Percentiles rank a stretch among this genome's conserved stretches.
These are phyloP conservation scores for Bucorvus abyssinicus DNA, from an alignment of 2,797 vertebrate genomes.

Conservation along the genomic window DNA sequence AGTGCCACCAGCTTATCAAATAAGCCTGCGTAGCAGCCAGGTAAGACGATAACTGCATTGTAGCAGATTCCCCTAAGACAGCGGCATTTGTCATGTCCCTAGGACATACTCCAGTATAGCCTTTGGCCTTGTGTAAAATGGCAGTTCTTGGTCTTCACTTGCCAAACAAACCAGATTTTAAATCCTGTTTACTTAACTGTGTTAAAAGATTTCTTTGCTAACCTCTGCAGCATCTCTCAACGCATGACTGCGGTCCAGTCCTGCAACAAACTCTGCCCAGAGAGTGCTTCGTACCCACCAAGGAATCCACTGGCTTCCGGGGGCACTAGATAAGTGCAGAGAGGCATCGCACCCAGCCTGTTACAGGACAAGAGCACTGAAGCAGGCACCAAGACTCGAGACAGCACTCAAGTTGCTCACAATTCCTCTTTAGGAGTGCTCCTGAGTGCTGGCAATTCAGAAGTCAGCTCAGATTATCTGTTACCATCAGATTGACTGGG, in stretches of 20 bases:
- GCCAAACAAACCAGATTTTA: not conserved
- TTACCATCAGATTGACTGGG: not conserved
- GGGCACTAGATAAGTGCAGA: not conserved
- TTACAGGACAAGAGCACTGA: not conserved
- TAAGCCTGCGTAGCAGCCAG: not conserved
- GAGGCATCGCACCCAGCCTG: not conserved
- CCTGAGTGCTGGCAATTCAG: not conserved
- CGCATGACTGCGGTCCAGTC: not conserved
- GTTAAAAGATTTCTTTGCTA: not conserved
- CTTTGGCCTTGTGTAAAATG: not conserved
- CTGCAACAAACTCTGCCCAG: not conserved
- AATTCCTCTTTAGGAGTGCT: not conserved
- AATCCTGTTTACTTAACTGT: not conserved
- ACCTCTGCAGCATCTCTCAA: not conserved
- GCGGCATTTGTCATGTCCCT: not conserved
- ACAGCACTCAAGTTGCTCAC: not conserved
- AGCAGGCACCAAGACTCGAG: not conserved
- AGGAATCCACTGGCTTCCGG: not conserved
- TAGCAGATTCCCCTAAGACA: not conserved
- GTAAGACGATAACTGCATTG: not conserved
- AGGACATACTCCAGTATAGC: not conserved
- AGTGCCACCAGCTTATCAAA: not conserved
- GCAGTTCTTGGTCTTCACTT: not conserved
- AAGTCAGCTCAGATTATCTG: not conserved
- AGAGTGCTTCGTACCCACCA: not conserved